These are phyloP conservation scores for Cydia amplana DNA, from an alignment of 1,140 invertebrate genomes.

Conservation along the genomic window DNA sequence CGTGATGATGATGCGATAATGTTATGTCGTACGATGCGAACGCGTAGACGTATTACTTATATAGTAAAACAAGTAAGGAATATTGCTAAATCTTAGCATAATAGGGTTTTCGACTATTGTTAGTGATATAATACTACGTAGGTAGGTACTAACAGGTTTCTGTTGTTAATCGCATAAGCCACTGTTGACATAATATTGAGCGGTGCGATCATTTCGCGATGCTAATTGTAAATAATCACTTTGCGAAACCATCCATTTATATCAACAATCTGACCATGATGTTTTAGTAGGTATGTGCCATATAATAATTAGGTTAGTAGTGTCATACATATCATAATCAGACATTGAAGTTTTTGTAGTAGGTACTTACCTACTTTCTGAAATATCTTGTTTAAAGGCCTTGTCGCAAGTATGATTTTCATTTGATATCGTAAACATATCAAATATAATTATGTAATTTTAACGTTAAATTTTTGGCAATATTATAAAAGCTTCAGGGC, in stretches of 20 bases:
- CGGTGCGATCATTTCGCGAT: slow-evolving; percentile 23
- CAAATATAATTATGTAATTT: too few species aligned
- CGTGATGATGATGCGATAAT: too few species aligned
- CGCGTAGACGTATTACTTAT: background rate
- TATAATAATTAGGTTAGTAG: background rate
- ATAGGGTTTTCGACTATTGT: background rate
- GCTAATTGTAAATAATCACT: slow-evolving; percentile 19
- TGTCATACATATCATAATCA: too few species aligned
- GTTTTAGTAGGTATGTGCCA: background rate
- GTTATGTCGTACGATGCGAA: too few species aligned
- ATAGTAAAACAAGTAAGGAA: background rate
- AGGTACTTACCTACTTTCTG: too few species aligned
- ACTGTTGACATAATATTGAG: slow-evolving; percentile 21
- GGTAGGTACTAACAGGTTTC: background rate
- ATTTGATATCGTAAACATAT: too few species aligned
- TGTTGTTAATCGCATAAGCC: slow-evolving; percentile 11
- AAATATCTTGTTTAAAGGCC: too few species aligned
- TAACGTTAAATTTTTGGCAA: too few species aligned
- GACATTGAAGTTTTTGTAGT: too few species aligned
- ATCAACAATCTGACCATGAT: slow-evolving; percentile 10
- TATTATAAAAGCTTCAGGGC: too few species aligned
- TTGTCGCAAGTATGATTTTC: too few species aligned
- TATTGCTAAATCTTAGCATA: background rate
- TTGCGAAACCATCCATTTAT: background rate
- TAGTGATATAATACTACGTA: background rate